Conservation (phyloP, 2,797 vertebrate species). For the Danio aesculapii region DNA sequence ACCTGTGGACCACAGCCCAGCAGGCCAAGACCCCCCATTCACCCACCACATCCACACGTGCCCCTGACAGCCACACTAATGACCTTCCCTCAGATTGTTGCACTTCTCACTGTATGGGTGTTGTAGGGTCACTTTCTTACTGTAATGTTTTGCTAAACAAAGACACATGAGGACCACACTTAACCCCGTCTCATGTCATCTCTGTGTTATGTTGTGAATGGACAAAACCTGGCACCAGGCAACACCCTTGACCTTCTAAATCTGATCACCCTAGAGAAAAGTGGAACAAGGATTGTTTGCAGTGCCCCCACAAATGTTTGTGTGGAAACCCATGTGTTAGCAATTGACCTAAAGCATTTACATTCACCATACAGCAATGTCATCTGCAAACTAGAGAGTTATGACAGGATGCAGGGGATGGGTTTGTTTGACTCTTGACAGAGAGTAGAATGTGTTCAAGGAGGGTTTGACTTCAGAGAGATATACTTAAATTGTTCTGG, state of each 20-base stretch:
- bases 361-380: constrained; percentile 50
- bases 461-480: constrained; percentile 46
- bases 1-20: constrained; percentile 62
- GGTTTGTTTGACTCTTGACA: constrained; percentile 40
- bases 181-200: constrained; percentile 28
- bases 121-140: constrained; percentile 22
- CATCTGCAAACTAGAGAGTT: constrained; percentile 49
- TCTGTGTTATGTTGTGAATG: constrained; percentile 47
- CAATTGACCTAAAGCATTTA: constrained; percentile 70
- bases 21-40: constrained; percentile 56
- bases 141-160: constrained; percentile 41
- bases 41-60: constrained; percentile 46
- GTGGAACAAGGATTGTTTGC: constrained; percentile 59
- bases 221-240: constrained; percentile 53
- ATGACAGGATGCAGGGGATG: constrained; percentile 45
- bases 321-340: constrained; percentile 72
- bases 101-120: constrained; percentile 48
- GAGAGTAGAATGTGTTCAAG: constrained; percentile 43
- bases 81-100: constrained; percentile 45
- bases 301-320: constrained; percentile 55
- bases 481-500: constrained; percentile 42
- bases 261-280: constrained; percentile 45
- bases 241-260: constrained; percentile 60
- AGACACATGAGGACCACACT: constrained; percentile 51
- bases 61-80: constrained; percentile 50